Base-by-base conservation (phyloP, 2,888 invertebrate genomes). In the Sericinus montela region DNA sequence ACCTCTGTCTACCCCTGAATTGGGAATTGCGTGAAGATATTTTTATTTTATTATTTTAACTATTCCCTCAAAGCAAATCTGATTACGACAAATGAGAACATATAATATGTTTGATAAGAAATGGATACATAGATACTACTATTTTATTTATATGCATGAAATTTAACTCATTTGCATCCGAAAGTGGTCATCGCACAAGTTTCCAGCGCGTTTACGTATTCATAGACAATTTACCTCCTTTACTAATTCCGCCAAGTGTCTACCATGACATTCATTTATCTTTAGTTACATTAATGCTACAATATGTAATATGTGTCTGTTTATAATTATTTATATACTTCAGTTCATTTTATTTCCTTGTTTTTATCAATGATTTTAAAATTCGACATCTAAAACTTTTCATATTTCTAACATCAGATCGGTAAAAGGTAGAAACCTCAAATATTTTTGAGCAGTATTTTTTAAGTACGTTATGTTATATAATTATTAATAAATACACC, bases 341-440 rank as follows among this genome's bases (percentile, higher is more conserved):
- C 85, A 85, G 85, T 85, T 82, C 85, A 73, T 84, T 84, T 82
- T 76, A 80, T 67, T 80, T 81, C 77, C 16, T 13, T 4, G 35
- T 48, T 79, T 80, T 74, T 53, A 19, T 55, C 53, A 41, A 53
- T 55, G 52, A 52, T 58, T 60, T 56, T 49, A 57, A 60, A 71
- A 72, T 19, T 64, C 61, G 68, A 73, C 66, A 64, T 72, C 67
- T 70, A 72, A 72, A 70, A 59, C 45, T 51, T 53, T 41, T 47
- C 29, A 41, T 51, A 42, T 35, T 23, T 52, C 52, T 50, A 53
- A 52, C 36, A 46, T 45, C n/a, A 41, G 50, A 45, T 23, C 46
- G 39, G 46, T 39, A 45, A 48, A 40, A 51, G 41, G 51, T 54
- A 55, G 52, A 45, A 45, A 58, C 60, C 60, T 60, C 57, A 60